Conservation (phyloP, 2,113 vertebrate species). For the Calyptommatus sinebrachiatus region DNA sequence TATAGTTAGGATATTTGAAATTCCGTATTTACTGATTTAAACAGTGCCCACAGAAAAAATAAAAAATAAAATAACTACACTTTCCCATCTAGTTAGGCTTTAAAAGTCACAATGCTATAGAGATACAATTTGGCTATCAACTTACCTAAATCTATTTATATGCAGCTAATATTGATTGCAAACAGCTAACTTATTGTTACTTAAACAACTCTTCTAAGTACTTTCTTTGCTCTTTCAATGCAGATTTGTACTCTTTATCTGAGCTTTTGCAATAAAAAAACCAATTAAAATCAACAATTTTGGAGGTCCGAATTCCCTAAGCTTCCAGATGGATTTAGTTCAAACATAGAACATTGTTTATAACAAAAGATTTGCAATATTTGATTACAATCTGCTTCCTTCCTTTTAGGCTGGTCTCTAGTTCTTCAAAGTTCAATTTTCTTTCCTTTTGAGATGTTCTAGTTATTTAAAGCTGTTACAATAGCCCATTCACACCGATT, state of each 20-base stretch:
- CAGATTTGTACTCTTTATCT: constrained; percentile 15
- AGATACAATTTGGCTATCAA: constrained; percentile 8
- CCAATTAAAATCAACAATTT: constrained; percentile 20
- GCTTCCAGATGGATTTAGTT: constrained; percentile 23
- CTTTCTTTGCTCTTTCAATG: not conserved
- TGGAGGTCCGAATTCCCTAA: constrained; percentile 23
- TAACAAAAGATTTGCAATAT: constrained; percentile 31
- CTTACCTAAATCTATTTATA: not conserved
- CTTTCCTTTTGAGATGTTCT: constrained; percentile 70
- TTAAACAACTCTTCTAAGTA: constrained; percentile 3
- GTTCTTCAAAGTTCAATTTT: constrained; percentile 69
- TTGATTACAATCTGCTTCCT: constrained; percentile 46
- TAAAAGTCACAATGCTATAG: not conserved
- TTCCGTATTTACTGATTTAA: not conserved
- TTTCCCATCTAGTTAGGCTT: not conserved
- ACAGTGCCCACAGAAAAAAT: not conserved
- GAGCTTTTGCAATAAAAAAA: constrained; percentile 51
- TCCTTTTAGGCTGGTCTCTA: constrained; percentile 58
- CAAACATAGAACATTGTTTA: constrained; percentile 29
- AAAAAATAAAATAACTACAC: not conserved
- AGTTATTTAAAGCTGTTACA: constrained; percentile 74
- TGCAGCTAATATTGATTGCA: constrained; percentile 17
- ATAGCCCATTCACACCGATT: constrained; percentile 72
- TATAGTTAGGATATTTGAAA: not conserved
- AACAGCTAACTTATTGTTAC: constrained; percentile 14